Base-by-base conservation (phyloP, 1,140 invertebrate genomes). In the Stegodyphus dumicola region DNA sequence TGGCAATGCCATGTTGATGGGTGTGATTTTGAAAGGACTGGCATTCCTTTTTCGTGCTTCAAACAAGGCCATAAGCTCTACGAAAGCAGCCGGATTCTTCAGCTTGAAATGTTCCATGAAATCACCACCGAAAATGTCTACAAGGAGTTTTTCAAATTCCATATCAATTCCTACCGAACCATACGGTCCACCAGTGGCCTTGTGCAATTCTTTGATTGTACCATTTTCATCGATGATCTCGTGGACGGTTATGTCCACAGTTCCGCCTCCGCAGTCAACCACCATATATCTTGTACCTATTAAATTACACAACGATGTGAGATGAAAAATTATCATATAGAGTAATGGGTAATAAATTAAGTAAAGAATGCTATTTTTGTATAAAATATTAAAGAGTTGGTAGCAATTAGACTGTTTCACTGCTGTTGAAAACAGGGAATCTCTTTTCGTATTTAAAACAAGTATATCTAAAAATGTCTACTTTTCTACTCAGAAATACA, bases 181-280 rank as follows among this genome's bases (percentile, higher is more conserved):
- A 88, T 92, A 92, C 7, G 93, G 91, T 49, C 93, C 93, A 0
- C 93, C 93, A 13, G 92, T 92, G 0, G 93, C 93, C 87, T 92
- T 93, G 88, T 93, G 92, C 7, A 94, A 90, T 88, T 94, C 93
- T 80, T 91, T 91, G 6, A 94, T 88, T 53, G 89, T 90, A 6
- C 92, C 91, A 7, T 87, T 88, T 33, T 89, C 88, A 54, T 91
- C 90, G 6, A 88, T 89, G 71, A 93, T 90, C 87, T 93, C 92
- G 89, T 94, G 93, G 13, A 93, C 93, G 0, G 93, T 94, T 65
- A 94, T 93, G 88, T 94, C 93, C 0, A 93, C 93, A 6, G 93
- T 93, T 0, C 93, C 93, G 7, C 93, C 93, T 6, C 93, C 93
- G 88, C 93, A 93, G 87, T 94, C 93, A 6, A 93, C 93, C 6